phyloP scores from a whole-genome alignment of 2,113 vertebrate genomes.

The Pseudopodoces humilis region DNA sequence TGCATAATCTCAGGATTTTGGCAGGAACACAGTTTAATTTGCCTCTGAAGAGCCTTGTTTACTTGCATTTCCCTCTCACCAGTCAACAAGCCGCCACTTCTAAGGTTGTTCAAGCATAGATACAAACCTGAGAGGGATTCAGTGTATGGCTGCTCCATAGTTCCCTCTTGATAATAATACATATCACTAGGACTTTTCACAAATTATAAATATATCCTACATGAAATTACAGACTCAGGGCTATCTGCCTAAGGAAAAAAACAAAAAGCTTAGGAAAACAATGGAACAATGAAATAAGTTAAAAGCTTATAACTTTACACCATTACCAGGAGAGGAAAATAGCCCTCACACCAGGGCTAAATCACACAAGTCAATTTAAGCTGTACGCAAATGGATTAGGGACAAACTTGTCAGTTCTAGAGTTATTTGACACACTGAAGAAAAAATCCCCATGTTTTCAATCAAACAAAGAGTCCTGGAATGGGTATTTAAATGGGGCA shows the following conservation, averaged over 20 bases:
- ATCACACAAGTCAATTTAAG: neutral
- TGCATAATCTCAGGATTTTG: neutral
- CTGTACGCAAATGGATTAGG: neutral
- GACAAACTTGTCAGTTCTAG: neutral
- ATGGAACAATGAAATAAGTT: neutral
- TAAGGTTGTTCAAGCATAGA: neutral
- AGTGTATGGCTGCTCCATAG: neutral
- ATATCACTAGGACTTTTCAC: neutral
- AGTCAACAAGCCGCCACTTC: neutral
- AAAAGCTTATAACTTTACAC: neutral
- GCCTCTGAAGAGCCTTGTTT: slow-evolving; percentile 7
- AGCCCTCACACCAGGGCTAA: neutral
- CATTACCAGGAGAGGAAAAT: neutral
- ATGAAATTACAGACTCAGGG: neutral
- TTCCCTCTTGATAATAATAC: neutral
- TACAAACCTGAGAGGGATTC: neutral
- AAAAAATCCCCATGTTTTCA: neutral
- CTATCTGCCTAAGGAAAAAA: neutral
- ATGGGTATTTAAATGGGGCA: neutral
- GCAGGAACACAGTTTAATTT: neutral
- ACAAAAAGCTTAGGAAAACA: neutral
- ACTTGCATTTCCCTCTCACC: neutral
- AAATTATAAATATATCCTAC: neutral
- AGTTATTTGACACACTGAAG: neutral
- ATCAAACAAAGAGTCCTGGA: neutral